Percentiles rank a stretch among this genome's conserved stretches.
Conservation (phyloP, 64 coral and sea anemone species). For the Stylophora pistillata region DNA sequence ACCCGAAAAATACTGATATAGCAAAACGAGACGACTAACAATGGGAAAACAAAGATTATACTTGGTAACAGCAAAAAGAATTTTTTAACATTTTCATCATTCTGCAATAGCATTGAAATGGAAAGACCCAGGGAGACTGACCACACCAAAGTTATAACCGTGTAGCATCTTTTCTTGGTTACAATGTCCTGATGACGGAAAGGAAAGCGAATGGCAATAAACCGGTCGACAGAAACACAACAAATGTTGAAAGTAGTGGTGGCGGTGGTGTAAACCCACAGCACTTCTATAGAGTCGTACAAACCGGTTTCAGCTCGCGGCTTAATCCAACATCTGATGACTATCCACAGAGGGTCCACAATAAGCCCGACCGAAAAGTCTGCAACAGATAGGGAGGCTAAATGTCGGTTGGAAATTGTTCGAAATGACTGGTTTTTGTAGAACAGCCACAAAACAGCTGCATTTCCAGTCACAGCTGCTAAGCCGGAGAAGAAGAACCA, state of each 20-base stretch:
- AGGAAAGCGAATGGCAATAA: constrained; percentile 13
- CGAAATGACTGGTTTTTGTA: neutral
- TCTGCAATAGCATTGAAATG: neutral
- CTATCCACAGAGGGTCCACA: neutral
- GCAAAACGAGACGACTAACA: neutral
- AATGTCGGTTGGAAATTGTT: constrained; percentile 9
- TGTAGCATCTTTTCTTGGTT: neutral
- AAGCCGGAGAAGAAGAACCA: neutral
- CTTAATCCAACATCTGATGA: neutral
- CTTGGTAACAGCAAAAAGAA: neutral
- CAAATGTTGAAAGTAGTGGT: constrained; percentile 17
- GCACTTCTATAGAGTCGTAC: neutral
- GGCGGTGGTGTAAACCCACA: neutral
- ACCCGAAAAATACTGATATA: neutral
- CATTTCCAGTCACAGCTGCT: constrained; percentile 21
- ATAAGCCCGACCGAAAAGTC: constrained; percentile 10
- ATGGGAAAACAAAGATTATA: neutral
- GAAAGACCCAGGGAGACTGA: neutral
- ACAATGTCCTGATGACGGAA: constrained; percentile 10
- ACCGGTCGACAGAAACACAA: constrained; percentile 16
- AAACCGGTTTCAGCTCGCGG: neutral
- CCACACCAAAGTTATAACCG: neutral
- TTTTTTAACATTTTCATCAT: neutral
- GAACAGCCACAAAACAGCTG: neutral
- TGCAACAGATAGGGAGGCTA: neutral